Conservation (phyloP, 2,113 vertebrate species). For the Pachycephala philippinensis region DNA sequence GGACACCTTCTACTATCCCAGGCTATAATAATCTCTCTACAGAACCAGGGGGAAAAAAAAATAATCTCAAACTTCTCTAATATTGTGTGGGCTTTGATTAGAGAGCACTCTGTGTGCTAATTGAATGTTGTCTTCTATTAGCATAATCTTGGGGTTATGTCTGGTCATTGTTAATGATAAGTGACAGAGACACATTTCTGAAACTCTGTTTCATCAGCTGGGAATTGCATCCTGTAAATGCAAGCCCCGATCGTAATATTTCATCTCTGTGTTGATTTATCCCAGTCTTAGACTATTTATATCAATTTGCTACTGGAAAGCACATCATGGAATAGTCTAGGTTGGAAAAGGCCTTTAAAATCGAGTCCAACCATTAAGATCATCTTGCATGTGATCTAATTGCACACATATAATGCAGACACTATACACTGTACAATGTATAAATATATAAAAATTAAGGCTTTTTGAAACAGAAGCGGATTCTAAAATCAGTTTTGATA, state of each 20-base stretch:
- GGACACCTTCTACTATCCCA: neutral
- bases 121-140: slow-evolving; percentile 40
- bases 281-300: neutral
- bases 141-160: slow-evolving; percentile 19
- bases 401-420: neutral
- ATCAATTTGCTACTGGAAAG: neutral
- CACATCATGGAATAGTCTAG: neutral
- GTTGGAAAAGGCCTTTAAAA: neutral
- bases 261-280: slow-evolving; percentile 34
- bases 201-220: neutral
- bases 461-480: neutral
- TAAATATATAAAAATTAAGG: neutral
- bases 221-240: slow-evolving; percentile 20
- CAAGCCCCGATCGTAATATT: neutral
- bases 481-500: neutral
- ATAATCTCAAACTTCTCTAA: neutral
- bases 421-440: neutral
- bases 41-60: rapidly evolving
- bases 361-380: neutral
- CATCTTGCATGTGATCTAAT: neutral
- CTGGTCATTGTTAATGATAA: slow-evolving; percentile 47
- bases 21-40: neutral
- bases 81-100: neutral
- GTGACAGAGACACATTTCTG: neutral
- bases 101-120: neutral